Evolutionary conservation across 2,113 vertebrate species (phyloP), one percentile per base, ranked within the genome.

Genomic region (Urocitellus parryii): DNA sequence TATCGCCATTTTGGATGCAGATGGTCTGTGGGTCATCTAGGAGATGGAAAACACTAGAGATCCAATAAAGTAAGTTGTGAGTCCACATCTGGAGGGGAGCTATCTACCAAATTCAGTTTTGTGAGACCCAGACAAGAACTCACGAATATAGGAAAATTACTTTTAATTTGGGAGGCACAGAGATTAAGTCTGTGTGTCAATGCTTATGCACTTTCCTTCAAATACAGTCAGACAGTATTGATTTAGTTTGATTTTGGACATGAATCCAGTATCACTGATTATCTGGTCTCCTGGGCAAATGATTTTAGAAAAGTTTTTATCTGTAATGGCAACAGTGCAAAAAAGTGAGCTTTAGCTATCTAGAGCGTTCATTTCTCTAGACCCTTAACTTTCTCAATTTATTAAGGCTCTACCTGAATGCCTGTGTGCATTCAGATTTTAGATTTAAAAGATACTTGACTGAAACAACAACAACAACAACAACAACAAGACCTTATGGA

Each of bases 181-280:
- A 88, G 65, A 53, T 78, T 89, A 94, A 91, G 51, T 18, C 39
- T 39, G 24, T n/a, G 42, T 37, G 48, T 70, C 74, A 88, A 67
- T 86, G 10, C 39, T 17, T 45, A 87, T 10, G 68, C 1, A 34
- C 27, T 80, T 78, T 86, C 74, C 81, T 78, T 78, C 67, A 84
- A 67, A 87, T 7, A 78, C 56, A 96, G 45, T 77, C 91, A 89
- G 42, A 86, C 68, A 81, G 24, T 58, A 7, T 32, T 90, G 77
- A 32, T 27, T 89, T 91, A 78, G 74, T 94, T 91, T 77, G 70
- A 83, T 51, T 83, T 72, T 89, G 88, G 51, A 90, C 34, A 90
- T 34, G 29, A 90, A 93, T 85, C 45, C 42, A 95, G 56, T 39
- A 74, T 90, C 56, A 45, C 2, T 27, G 42, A 16, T 56, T 84